Percentiles rank a stretch among this genome's conserved stretches.
These are phyloP conservation scores for Microcebus tavaratra DNA, from an alignment of 2,113 vertebrate species.

Conservation along the genomic window DNA sequence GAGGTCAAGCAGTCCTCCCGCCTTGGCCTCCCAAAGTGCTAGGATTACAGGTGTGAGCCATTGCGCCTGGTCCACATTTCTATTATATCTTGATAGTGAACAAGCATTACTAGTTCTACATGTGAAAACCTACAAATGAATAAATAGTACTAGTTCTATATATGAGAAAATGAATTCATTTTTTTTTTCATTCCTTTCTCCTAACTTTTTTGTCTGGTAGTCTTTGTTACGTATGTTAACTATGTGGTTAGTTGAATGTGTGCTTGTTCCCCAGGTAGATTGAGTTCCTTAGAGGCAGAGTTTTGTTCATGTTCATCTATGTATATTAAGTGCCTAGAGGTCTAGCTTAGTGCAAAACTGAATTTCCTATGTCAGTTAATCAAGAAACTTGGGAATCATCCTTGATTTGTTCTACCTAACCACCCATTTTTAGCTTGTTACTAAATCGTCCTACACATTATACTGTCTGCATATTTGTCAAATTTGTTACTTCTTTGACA, in stretches of 20 bases:
- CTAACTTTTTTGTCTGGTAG: neutral
- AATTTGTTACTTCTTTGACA: neutral
- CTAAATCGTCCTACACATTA: neutral
- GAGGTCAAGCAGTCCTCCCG: too few relatives aligned
- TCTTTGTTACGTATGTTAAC: neutral
- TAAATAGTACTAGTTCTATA: neutral
- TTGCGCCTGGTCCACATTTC: neutral
- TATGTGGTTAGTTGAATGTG: neutral
- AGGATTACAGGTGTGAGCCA: too few relatives aligned
- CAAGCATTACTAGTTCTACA: neutral
- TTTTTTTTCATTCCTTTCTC: neutral
- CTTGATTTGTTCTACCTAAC: neutral
- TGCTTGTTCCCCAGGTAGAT: neutral
- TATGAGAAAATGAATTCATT: neutral
- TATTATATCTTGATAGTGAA: neutral
- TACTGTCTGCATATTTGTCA: neutral
- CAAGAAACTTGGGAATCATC: neutral
- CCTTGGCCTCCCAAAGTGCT: too few relatives aligned
- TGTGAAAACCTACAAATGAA: neutral
- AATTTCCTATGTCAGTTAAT: neutral
- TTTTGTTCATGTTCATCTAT: neutral
- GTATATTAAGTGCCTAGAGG: neutral
- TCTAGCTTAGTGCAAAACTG: neutral
- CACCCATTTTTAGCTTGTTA: constrained; percentile 16
- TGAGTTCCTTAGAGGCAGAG: neutral